Base-by-base conservation (phyloP, 2,888 invertebrate genomes). In the Acleris literana region DNA sequence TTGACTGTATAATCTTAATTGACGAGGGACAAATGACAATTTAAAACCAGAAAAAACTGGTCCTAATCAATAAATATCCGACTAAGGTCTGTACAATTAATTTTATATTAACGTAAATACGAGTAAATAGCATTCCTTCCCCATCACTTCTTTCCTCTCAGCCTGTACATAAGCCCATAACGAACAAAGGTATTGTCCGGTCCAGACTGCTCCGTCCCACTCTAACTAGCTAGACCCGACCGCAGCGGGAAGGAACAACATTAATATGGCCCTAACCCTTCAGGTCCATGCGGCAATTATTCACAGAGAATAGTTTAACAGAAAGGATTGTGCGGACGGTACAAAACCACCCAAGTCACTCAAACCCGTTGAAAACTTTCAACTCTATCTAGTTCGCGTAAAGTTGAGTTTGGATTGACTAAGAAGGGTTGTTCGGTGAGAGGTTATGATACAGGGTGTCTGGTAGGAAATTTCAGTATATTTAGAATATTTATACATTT, bases 301-400 rank as follows among this genome's bases (percentile, higher is more conserved):
- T 93, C 93, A 93, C 92, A 93, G 87, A 92, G 93, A 92, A 92
- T 92, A 92, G 92, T 92, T 92, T 91, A 92, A 88, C 90, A 91
- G 92, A 92, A 92, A 92, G 92, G 92, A 92, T 91, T 92, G 88
- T 87, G 83, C 87, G 88, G 83, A 85, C 83, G 82, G 72, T 51
- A 68, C 69, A 70, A 74, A 83, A 80, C 44, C 71, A 2, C 71
- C 5, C 69, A 81, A 73, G 2, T 0, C 0, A 0, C 3, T 1
- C 68, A 72, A 22, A 52, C 55, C 3, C 46, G 17, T 46, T 2
- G 7, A 17, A 4, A 44, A 83, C 68, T 72, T 69, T 64, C 20
- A 71, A 72, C 70, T 65, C 70, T 76, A 72, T 39, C 39, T 39
- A 13, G 13, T 5, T 39, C 2, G 39, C 29, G 0, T 0, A 0